phyloP scores from a whole-genome alignment of 2,113 vertebrate genomes.

The Microtus ochrogaster region DNA sequence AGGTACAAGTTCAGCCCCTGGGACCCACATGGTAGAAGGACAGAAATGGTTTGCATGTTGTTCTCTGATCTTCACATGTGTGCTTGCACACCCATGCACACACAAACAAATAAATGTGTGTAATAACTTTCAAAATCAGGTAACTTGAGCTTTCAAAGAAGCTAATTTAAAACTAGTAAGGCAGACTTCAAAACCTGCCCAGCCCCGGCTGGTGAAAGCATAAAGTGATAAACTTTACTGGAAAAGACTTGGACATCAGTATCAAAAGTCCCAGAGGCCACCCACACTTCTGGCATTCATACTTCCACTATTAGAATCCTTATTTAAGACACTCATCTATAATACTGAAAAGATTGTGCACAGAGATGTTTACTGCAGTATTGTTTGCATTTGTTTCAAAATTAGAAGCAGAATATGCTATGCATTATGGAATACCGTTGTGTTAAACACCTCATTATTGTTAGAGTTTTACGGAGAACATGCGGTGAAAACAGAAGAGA shows the following conservation, averaged over 20 bases:
- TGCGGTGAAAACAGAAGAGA: neutral
- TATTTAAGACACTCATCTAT: neutral
- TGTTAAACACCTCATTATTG: neutral
- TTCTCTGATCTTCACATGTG: neutral
- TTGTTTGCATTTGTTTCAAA: neutral
- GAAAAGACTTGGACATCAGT: neutral
- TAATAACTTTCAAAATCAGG: neutral
- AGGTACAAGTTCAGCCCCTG: neutral
- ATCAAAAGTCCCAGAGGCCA: neutral
- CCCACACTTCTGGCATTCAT: neutral
- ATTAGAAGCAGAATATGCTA: neutral
- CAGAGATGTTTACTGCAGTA: neutral
- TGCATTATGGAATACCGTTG: neutral
- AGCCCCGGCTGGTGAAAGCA: neutral
- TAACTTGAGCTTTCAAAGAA: too few relatives aligned
- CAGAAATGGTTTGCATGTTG: neutral
- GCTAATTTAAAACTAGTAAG: neutral
- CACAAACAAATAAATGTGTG: neutral
- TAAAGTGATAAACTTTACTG: neutral
- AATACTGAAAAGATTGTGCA: neutral
- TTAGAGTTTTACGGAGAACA: neutral
- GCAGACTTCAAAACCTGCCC: neutral
- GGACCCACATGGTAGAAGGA: neutral
- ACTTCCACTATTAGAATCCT: neutral
- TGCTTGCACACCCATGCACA: too few relatives aligned